Evolutionary conservation across 2,113 vertebrate species (phyloP), one percentile per base, ranked within the genome.

Genomic region (Chitala chitala): DNA sequence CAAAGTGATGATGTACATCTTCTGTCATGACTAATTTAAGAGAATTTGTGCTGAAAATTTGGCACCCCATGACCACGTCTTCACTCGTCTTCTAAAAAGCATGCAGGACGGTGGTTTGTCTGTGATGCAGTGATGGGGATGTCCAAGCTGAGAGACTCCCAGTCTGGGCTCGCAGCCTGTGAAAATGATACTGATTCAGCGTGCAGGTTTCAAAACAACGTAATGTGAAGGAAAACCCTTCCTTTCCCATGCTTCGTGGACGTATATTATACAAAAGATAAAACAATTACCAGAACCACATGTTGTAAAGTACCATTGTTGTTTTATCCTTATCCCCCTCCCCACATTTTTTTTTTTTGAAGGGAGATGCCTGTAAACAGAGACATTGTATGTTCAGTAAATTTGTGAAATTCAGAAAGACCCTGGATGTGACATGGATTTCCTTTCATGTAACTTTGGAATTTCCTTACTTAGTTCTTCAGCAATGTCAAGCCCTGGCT

Each of bases 401-500:
- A 20, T 29, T 40, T 26, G 36, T 42, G 22, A 31, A 64, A 64
- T 63, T 33, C 38, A 48, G 10, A 38, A 38, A n/a, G 17, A n/a
- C 64, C 44, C 5, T 20, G 42, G 58, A 63, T 51, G 46, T 64
- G 58, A 64, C 55, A 59, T 59, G 22, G 68, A 42, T 72, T 61
- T 55, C 40, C 74, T 69, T 63, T 17, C 15, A 15, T 31, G 17
- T 54, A 5, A 26, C 36, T 7, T 20, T 63, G 76, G 64, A 69
- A 61, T 73, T 73, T 73, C 76, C 53, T n/a, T n/a, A n/a, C n/a
- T n/a, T n/a, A n/a, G n/a, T n/a, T 73, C 13, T 77, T 58, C 61
- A 31, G 51, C 40, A 42, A 73, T 26, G 40, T 3, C 55, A 5
- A 4, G 13, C 1, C 0, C 1, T 22, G 54, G 5, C 12, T 8